Base-by-base conservation (phyloP, 2,888 invertebrate genomes). In the Punctoribates punctum region DNA sequence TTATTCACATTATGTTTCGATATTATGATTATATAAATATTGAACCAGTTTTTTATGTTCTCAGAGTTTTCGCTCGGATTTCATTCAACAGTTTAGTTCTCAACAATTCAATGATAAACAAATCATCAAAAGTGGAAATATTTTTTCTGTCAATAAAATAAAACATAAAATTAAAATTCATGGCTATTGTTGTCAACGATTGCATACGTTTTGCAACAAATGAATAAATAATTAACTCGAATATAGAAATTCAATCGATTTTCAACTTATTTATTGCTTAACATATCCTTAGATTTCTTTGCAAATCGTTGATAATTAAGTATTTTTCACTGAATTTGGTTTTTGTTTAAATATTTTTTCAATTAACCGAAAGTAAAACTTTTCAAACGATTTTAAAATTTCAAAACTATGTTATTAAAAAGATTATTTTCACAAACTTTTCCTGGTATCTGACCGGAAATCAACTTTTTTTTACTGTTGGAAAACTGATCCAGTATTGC, bases 391-490 rank as follows among this genome's bases (percentile, higher is more conserved):
- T 54, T 54, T 57, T 13, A 9, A 57, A 57, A 57, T 23, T 57
- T 57, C n/a, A 57, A 23, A 23, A 57, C 57, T 8, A 51, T n/a
- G 8, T 51, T 51, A n/a, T 17, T 48, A n/a, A n/a, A 13, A n/a
- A 51, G 2, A n/a, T 25, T 57, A 4, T 57, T 25, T 25, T 25
- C 57, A 25, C 3, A 51, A 57, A 57, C 23, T 57, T 57, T 57
- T 62, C 62, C 62, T 62, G 62, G 34, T 27, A 15, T 29, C 17
- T 62, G 62, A 62, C 62, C 62, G 62, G 62, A 62, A 62, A 62
- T 17, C 27, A 11, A n/a, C 0, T 34, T 62, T 62, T 27, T 17
- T 62, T 29, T 29, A 3, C 13, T 34, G 5, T 23, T 13, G 9
- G 15, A 29, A 62, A n/a, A 34, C 34, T 34, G 29, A 15, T 62